Evolutionary conservation across 2,113 vertebrate genomes (phyloP).

Genomic region (Prunella himalayana): DNA sequence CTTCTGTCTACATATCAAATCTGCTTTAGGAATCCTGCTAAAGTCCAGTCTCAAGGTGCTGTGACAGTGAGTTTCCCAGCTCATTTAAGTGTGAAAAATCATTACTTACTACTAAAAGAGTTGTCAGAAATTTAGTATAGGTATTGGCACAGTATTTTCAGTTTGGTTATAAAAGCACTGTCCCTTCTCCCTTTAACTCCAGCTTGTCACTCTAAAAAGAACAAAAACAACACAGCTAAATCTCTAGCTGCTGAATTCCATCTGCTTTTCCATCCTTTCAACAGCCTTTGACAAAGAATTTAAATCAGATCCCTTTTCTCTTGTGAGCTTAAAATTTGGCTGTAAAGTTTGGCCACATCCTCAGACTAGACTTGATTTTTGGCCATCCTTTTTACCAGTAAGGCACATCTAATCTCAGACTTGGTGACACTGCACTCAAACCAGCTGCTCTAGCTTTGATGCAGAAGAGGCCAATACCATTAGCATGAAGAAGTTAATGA

Average conservation of each 20-base stretch:
- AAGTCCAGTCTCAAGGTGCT: not conserved
- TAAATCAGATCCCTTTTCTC: not conserved
- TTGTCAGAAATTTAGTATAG: not conserved
- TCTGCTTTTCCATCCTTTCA: conserved; percentile 1
- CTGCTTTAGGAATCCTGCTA: not conserved
- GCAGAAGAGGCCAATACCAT: not conserved
- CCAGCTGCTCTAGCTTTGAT: conserved; percentile 14
- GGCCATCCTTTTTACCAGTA: not conserved
- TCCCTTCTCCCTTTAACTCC: not conserved
- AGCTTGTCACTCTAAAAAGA: not conserved
- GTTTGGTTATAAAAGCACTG: not conserved
- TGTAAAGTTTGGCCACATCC: not conserved
- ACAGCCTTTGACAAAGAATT: conserved; percentile 16
- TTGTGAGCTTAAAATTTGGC: not conserved
- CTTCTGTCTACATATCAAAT: not conserved
- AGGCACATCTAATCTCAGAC: not conserved
- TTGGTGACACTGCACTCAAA: not conserved
- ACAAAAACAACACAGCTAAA: not conserved
- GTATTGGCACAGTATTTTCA: not conserved
- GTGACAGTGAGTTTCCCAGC: not conserved
- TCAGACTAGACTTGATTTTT: not conserved
- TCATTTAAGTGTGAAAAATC: not conserved
- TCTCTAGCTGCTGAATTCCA: not conserved
- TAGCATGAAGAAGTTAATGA: not conserved
- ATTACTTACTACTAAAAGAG: not conserved